Evolutionary conservation across 2,113 vertebrate species (phyloP), one percentile per base, ranked within the genome.

Genomic region (Suncus etruscus): DNA sequence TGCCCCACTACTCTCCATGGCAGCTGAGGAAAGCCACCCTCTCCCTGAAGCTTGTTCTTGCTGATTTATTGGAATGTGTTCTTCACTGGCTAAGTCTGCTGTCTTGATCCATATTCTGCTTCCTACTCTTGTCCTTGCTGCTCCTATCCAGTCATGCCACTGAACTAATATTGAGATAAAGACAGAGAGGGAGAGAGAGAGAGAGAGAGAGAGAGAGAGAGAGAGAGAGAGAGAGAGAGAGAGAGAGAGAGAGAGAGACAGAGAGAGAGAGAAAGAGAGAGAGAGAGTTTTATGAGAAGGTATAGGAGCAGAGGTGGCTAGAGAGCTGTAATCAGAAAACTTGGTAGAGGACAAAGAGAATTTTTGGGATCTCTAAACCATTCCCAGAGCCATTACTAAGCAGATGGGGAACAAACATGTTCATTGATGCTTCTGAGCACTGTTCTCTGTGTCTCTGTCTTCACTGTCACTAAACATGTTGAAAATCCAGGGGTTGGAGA

Each of bases 401-500:
- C 58, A 20, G 2, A 6, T 18, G 58, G 18, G 58, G 20, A 22
- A 16, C 58, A 20, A 39, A 91, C 79, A 76, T 18, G 76, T 61
- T 80, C 72, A 88, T 83, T 94, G 39, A 39, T 39, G 39, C 39
- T 39, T 39, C 39, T 39, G 50, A 86, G 54, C 70, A 72, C 8
- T n/a, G 66, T 86, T 83, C 47, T 79, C 83, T 72, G 65, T 20
- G 25, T 54, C 87, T 54, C 91, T 83, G 22, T 72, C 86, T 88
- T 86, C 58, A 68, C 51, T 80, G 79, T 78, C 86, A 88, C 90
- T 90, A 83, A 91, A 94, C 83, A 90, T 63, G 88, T 79, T 86
- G 85, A 63, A 39, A 39, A 91, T 80, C 58, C 58, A 61, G 58
- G 58, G 18, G 16, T 61, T 16, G 58, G 58, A 22, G 58, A 61